phyloP scores from a whole-genome alignment of 2,797 vertebrate genomes.

The Aselliscus stoliczkanus region DNA sequence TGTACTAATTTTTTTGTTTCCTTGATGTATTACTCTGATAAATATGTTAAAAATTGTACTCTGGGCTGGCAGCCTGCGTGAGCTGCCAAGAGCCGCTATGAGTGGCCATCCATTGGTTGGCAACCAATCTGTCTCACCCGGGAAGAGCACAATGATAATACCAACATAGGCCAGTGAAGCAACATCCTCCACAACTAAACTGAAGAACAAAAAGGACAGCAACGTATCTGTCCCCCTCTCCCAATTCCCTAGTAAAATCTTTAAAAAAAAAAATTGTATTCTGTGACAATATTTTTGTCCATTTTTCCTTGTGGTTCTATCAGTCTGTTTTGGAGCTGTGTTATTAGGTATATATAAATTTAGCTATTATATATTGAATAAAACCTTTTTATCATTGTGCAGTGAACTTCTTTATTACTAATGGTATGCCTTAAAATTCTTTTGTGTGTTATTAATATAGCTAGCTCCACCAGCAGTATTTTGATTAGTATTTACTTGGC shows the following conservation, averaged over 20 bases:
- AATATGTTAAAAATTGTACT: constrained; percentile 38
- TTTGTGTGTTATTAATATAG: constrained; percentile 21
- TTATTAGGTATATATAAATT: constrained; percentile 3
- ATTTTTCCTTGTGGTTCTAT: not conserved
- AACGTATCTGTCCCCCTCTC: too few species aligned
- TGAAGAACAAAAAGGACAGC: too few species aligned
- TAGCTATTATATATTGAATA: not conserved
- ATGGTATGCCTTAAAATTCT: not conserved
- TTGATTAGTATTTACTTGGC: constrained; percentile 13
- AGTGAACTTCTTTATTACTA: not conserved
- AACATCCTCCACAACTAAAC: too few species aligned
- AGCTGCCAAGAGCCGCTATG: too few species aligned
- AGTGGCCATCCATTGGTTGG: too few species aligned
- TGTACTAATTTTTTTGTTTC: not conserved
- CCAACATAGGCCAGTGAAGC: too few species aligned
- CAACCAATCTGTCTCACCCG: too few species aligned
- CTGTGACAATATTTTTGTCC: not conserved
- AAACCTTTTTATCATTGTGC: not conserved
- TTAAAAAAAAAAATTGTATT: too few species aligned
- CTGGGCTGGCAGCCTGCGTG: too few species aligned
- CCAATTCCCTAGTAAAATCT: too few species aligned
- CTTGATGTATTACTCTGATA: constrained; percentile 17
- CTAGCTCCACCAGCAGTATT: not conserved
- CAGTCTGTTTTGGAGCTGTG: not conserved
- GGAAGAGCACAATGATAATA: too few species aligned